These are phyloP conservation scores for Rhodinocichla rosea DNA, from an alignment of 2,113 vertebrate genomes.

Conservation along the genomic window DNA sequence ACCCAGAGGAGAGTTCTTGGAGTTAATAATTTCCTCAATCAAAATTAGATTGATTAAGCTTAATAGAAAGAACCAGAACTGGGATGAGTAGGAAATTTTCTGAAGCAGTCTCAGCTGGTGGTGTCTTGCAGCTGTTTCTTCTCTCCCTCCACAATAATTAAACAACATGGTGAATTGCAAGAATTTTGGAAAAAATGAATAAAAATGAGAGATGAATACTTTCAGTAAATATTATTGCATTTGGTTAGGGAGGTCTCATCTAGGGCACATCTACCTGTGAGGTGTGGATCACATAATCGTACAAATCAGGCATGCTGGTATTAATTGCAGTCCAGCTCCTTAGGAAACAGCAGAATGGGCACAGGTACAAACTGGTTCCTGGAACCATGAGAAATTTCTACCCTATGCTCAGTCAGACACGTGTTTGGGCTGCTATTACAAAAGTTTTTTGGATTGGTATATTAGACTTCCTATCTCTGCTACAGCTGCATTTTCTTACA, in stretches of 20 bases:
- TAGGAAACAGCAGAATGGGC: background rate
- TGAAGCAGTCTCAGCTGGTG: background rate
- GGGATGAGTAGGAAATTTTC: background rate
- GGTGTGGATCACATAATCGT: background rate
- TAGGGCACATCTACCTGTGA: background rate
- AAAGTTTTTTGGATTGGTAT: background rate
- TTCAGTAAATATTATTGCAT: background rate
- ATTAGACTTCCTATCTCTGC: background rate
- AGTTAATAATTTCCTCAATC: background rate
- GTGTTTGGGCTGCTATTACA: background rate
- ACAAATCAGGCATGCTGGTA: background rate
- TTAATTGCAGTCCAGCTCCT: background rate
- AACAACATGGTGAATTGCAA: background rate
- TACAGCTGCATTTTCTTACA: background rate
- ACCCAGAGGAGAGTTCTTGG: background rate
- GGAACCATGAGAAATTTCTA: background rate
- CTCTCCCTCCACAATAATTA: background rate
- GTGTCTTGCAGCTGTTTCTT: background rate
- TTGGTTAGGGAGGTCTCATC: background rate
- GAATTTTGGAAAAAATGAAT: background rate
- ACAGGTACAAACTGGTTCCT: background rate
- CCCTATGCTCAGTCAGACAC: rapidly evolving
- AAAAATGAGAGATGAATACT: background rate
- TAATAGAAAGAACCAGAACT: background rate
- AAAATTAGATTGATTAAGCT: background rate